phyloP scores from a whole-genome alignment of 2,888 invertebrate species.

The Nasonia oneida region DNA sequence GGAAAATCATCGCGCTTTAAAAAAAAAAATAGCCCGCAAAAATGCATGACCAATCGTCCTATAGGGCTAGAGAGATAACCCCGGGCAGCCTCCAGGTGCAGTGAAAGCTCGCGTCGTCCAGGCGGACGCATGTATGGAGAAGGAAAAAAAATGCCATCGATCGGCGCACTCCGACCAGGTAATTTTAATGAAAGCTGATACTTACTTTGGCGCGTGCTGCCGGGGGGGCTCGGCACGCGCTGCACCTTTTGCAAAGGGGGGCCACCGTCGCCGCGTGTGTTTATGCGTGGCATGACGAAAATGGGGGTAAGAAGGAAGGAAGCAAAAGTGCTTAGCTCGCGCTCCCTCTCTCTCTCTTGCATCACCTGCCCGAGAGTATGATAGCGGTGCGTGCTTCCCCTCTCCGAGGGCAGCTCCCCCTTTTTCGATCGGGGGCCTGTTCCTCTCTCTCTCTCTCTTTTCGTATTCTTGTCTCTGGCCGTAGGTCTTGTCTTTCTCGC shows the following conservation, averaged over 20 bases:
- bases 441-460: slow-evolving; percentile 2
- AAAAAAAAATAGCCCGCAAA: neutral
- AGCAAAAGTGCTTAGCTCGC: slow-evolving; percentile 64
- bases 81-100: neutral
- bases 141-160: slow-evolving; percentile 55
- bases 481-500: slow-evolving; percentile 49
- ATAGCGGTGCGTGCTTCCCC: slow-evolving; percentile 25
- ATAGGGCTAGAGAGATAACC: neutral
- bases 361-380: slow-evolving; percentile 70
- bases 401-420: slow-evolving; percentile 52
- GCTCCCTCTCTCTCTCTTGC: slow-evolving; percentile 66
- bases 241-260: slow-evolving; percentile 40
- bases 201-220: slow-evolving; percentile 66
- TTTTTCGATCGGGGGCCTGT: slow-evolving; percentile 54
- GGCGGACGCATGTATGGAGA: neutral
- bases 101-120: no score
- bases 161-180: slow-evolving; percentile 55
- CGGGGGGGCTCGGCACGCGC: slow-evolving; percentile 46
- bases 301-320: slow-evolving; percentile 49
- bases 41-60: neutral
- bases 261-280: neutral
- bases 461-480: neutral
- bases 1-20: neutral
- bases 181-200: slow-evolving; percentile 74
- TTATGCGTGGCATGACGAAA: slow-evolving; percentile 15